phyloP scores from a whole-genome alignment of 2,113 vertebrate genomes.

The Rhinogobius similis region DNA sequence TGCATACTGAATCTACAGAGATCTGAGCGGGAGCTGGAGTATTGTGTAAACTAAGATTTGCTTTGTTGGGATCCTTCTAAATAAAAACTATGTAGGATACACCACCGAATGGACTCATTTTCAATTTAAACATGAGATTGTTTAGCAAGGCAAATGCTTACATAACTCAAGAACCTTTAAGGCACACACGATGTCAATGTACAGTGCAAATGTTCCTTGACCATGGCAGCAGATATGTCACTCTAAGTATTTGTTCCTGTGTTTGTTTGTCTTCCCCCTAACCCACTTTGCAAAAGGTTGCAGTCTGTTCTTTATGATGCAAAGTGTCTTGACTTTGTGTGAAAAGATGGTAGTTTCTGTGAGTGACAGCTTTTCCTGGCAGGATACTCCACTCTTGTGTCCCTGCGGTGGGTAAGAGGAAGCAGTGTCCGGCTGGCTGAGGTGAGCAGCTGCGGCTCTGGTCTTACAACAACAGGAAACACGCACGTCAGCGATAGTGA shows the following conservation, averaged over 20 bases:
- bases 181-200: not conserved
- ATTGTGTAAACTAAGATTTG: not conserved
- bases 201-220: not conserved
- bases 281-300: conserved; percentile 3
- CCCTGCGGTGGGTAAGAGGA: conserved; percentile 51
- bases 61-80: too few relatives aligned
- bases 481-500: conserved; percentile 37
- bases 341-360: conserved; percentile 46
- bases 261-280: conserved; percentile 6
- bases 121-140: not conserved
- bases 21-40: not conserved
- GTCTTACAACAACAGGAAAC: conserved; percentile 75
- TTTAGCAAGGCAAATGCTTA: not conserved
- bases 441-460: conserved; percentile 32
- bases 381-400: conserved; percentile 72
- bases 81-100: not conserved
- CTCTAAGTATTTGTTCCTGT: not conserved
- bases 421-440: conserved; percentile 33
- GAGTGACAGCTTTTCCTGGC: conserved; percentile 68
- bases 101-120: conserved; percentile 16
- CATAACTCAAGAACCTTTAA: not conserved
- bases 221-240: not conserved
- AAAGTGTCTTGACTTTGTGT: conserved; percentile 23
- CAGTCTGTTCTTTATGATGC: too few relatives aligned
- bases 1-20: conserved; percentile 8